phyloP scores from a whole-genome alignment of 2,888 invertebrate genomes.

The Agonum fuliginosum region DNA sequence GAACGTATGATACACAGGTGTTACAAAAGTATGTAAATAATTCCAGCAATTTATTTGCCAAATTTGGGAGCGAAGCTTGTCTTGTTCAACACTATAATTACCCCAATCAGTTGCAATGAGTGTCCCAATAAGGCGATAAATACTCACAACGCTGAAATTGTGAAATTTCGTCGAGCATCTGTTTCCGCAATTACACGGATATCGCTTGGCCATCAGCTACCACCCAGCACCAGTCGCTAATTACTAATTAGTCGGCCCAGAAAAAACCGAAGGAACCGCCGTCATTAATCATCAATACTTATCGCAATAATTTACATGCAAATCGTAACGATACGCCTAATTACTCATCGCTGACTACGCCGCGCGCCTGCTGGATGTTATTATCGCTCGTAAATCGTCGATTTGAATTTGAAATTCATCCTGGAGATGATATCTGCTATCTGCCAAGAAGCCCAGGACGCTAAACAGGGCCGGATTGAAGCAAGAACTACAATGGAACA shows the following conservation, averaged over 20 bases:
- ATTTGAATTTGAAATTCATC: not conserved
- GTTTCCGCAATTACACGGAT: slow-evolving; percentile 49
- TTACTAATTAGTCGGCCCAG: slow-evolving; percentile 34
- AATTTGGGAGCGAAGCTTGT: not conserved
- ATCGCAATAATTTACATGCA: slow-evolving; percentile 50
- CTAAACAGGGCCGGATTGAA: not conserved
- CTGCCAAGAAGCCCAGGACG: not conserved
- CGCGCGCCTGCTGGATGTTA: slow-evolving; percentile 9
- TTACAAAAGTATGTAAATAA: slow-evolving; percentile 2
- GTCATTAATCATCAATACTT: slow-evolving; percentile 51
- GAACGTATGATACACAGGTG: too few relatives aligned
- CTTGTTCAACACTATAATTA: not conserved
- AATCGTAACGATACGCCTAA: slow-evolving; percentile 46
- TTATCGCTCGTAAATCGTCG: slow-evolving; percentile 22
- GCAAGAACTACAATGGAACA: not conserved
- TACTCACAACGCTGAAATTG: not conserved
- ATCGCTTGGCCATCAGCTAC: not conserved
- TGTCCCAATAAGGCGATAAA: slow-evolving; percentile 28
- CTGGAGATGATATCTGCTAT: not conserved
- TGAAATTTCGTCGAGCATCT: slow-evolving; percentile 3
- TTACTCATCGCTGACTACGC: slow-evolving; percentile 24
- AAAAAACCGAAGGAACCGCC: slow-evolving; percentile 4
- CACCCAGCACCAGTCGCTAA: slow-evolving; percentile 13
- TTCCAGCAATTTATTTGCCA: slow-evolving; percentile 17
- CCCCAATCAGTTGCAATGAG: slow-evolving; percentile 2